Conservation (phyloP, 2,888 invertebrate genomes). For the Orthosia cruda region DNA sequence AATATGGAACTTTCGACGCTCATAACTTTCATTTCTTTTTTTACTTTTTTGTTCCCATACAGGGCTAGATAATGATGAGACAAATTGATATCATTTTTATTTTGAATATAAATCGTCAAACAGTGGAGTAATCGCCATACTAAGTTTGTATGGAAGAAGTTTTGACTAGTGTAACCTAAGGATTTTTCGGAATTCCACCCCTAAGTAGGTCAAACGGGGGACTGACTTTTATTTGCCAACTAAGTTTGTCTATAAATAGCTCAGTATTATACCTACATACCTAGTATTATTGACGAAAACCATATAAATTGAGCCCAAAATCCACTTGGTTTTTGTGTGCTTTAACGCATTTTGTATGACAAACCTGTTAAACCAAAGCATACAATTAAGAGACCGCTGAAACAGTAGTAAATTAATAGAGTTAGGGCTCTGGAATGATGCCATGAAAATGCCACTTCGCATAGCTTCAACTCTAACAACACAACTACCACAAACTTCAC, state of each 20-base stretch:
- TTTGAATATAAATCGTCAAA: too few relatives aligned
- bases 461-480: constrained; percentile 15
- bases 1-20: too few relatives aligned
- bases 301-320: not conserved
- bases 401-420: not conserved
- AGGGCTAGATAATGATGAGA: too few relatives aligned
- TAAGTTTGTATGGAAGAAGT: too few relatives aligned
- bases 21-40: too few relatives aligned
- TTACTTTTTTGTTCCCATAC: too few relatives aligned
- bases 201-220: not conserved
- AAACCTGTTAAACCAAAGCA: not conserved
- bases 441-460: constrained; percentile 15
- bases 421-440: constrained; percentile 13
- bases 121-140: too few relatives aligned
- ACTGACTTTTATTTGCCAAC: not conserved
- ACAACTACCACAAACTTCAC: constrained; percentile 41
- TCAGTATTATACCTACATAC: too few relatives aligned
- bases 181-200: not conserved
- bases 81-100: too few relatives aligned
- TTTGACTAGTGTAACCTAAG: too few relatives aligned
- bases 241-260: not conserved
- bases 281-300: not conserved
- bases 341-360: not conserved
- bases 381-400: not conserved
- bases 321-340: not conserved